A percentile compares a stretch with the other conserved stretches of the same genome.
Conservation (phyloP, 2,797 vertebrate species). For the Betta splendens region DNA sequence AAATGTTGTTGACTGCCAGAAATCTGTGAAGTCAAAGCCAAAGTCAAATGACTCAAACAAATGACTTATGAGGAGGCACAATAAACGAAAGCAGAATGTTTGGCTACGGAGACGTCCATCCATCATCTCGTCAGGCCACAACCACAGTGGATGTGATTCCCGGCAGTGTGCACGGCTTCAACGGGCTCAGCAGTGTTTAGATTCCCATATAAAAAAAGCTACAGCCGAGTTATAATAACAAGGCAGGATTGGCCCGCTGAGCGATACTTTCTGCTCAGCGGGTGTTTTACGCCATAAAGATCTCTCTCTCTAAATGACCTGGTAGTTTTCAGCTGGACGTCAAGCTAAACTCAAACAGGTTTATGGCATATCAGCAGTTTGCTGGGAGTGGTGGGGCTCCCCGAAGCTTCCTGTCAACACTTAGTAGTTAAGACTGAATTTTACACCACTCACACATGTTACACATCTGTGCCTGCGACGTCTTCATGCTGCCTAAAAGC, state of each 20-base stretch:
- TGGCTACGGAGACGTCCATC: slow-evolving; percentile 50
- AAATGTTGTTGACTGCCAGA: too few species aligned
- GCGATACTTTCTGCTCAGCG: slow-evolving; percentile 15
- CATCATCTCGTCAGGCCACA: slow-evolving; percentile 57
- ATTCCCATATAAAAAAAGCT: slow-evolving; percentile 14
- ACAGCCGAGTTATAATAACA: background rate
- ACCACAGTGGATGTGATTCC: slow-evolving; percentile 58
- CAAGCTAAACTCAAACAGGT: background rate
- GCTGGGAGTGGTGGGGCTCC: background rate
- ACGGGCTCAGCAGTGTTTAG: slow-evolving; percentile 49
- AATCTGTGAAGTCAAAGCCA: slow-evolving; percentile 6
- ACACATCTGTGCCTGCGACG: background rate
- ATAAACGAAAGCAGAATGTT: slow-evolving; percentile 11
- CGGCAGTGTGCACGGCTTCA: slow-evolving; percentile 36
- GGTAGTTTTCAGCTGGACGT: background rate
- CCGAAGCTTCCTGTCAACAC: background rate
- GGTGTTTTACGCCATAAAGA: background rate
- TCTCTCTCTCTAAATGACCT: slow-evolving; percentile 7
- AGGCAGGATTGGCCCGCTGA: background rate
- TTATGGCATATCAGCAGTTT: background rate
- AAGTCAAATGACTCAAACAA: slow-evolving; percentile 1
- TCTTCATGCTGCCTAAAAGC: background rate
- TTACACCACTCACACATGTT: background rate
- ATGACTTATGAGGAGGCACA: slow-evolving; percentile 5
- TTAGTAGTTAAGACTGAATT: background rate